Base-by-base conservation (phyloP, 1,140 invertebrate species). In the Archivesica marissinica region DNA sequence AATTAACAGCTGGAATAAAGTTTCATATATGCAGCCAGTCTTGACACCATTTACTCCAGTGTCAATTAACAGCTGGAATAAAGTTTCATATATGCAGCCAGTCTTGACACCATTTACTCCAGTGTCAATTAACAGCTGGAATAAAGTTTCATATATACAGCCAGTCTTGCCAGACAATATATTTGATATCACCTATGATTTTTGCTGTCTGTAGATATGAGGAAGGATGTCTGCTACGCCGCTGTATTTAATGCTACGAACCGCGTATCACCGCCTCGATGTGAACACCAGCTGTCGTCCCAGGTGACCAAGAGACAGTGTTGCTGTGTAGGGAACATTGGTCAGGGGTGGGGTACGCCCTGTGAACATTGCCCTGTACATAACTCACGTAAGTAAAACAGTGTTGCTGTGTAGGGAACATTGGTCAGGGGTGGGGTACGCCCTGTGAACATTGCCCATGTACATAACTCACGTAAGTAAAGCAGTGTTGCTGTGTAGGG, bases 271-370 rank as follows among this genome's bases (percentile, higher is more conserved):
- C 89, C n/a, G 54, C 86, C 52, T 35, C 76, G 59, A 47, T 47
- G 98, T 97, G 90, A 96, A 6, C 95, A 95, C 52, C 95, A 97
- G 0, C 96, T 98, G 95, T 95, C 96, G 20, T 95, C 96, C 28
- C 95, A 96, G 28, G 96, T 97, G 92, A 98, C 97, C 1, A 96
- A 96, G 91, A 97, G 97, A 95, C 94, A 97, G 33, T 98, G 97
- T 89, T 98, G 97, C 91, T 98, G 97, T 94, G 79, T 50, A 17
- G 85, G 74, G 38, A 97, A 97, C 0, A 96, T 98, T 95, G 97
- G 97, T 0, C 95, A 95, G 86, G 97, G 96, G 0, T 98, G 97
- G 97, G 90, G 90, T 56, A 84, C 78, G 11, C 96, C 96, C 0
- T 98, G 97, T 92, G 95, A 96, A 90, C 95, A 95, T 11, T 98